Conservation (phyloP, 2,888 invertebrate species). For the Meta bourneti region DNA sequence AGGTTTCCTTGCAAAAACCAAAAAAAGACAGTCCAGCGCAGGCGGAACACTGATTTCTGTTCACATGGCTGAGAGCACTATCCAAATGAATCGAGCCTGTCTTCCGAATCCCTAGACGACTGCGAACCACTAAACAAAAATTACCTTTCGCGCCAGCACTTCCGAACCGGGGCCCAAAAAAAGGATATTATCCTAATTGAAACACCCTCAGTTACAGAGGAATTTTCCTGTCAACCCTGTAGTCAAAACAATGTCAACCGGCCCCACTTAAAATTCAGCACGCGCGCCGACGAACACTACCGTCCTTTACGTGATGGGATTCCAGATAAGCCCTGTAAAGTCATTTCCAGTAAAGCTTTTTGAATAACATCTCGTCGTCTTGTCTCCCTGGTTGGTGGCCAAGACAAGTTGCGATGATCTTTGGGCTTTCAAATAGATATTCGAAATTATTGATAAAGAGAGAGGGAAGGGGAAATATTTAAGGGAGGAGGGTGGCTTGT, state of each 20-base stretch:
- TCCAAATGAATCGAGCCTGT: slow-evolving; percentile 37
- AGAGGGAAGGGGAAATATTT: no score
- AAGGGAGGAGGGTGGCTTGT: no score
- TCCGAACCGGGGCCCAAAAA: neutral
- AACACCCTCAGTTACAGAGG: slow-evolving; percentile 60
- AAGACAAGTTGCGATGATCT: slow-evolving; percentile 2
- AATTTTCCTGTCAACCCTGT: slow-evolving; percentile 49
- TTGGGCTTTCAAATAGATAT: neutral
- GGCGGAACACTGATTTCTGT: neutral
- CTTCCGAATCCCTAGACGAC: slow-evolving; percentile 38
- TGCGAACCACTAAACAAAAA: slow-evolving; percentile 43
- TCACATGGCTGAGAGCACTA: slow-evolving; percentile 11
- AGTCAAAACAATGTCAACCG: slow-evolving; percentile 72
- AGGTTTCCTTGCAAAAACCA: neutral
- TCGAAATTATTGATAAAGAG: no score
- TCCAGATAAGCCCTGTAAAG: slow-evolving; percentile 38
- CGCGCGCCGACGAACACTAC: slow-evolving; percentile 46
- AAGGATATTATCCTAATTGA: slow-evolving; percentile 70
- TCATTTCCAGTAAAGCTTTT: slow-evolving; percentile 67
- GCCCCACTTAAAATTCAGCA: slow-evolving; percentile 55
- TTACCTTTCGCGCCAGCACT: slow-evolving; percentile 22
- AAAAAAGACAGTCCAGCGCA: neutral
- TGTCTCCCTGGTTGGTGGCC: neutral
- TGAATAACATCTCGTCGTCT: slow-evolving; percentile 42
- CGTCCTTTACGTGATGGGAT: slow-evolving; percentile 45